Percentiles rank a stretch among this genome's conserved stretches.
Conservation (phyloP, 2,797 vertebrate genomes). For the Oreochromis grahami region DNA sequence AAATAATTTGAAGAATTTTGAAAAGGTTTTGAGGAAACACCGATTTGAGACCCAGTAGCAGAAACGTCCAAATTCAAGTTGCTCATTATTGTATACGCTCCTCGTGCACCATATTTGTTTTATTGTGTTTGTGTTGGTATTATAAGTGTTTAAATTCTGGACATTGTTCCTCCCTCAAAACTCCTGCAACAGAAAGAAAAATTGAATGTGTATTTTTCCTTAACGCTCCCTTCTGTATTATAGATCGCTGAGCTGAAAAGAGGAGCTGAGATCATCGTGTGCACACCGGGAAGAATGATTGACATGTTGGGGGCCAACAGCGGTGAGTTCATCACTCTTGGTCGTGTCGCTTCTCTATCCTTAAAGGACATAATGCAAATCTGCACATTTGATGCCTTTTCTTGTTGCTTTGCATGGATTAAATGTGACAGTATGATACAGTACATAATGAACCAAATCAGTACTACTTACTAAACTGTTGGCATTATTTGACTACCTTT, state of each 20-base stretch:
- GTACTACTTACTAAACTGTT: conserved; percentile 90
- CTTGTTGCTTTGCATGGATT: conserved; percentile 43
- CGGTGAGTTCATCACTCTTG: conserved; percentile 79
- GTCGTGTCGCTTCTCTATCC: background rate
- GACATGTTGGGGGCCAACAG: conserved; percentile 99
- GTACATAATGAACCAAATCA: conserved; percentile 30
- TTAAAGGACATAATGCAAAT: background rate
- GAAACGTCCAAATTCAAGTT: background rate
- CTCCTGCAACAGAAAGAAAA: background rate
- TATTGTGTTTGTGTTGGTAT: background rate
- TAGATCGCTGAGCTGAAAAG: conserved; percentile 99
- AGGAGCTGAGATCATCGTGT: conserved; percentile 99
- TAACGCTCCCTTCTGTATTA: background rate
- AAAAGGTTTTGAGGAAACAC: background rate
- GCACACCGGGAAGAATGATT: conserved; percentile 98
- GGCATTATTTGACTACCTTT: conserved; percentile 92
- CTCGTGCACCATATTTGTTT: background rate
- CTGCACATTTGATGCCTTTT: background rate
- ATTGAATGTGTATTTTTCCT: background rate
- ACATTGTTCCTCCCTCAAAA: background rate
- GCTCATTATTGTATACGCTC: background rate
- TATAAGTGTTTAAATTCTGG: background rate
- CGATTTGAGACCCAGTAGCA: fast-evolving
- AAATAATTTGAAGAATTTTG: background rate
- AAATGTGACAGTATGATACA: conserved; percentile 24